Conservation (phyloP, 2,113 vertebrate species). For the Amphiprion percula region DNA sequence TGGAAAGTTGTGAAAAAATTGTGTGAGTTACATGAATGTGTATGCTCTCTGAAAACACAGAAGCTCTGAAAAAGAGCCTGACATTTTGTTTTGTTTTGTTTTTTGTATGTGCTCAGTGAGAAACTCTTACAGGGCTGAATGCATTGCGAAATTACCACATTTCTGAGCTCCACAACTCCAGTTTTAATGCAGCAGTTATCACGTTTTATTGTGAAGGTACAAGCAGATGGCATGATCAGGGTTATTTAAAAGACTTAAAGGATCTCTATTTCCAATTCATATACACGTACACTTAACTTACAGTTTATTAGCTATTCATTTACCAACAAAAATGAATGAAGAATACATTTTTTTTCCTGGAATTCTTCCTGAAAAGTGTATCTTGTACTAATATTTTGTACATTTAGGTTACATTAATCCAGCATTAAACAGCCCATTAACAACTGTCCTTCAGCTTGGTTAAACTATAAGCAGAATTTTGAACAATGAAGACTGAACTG, state of each 20-base stretch:
- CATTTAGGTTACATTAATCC: neutral
- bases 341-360: neutral
- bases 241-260: no score
- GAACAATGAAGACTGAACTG: neutral
- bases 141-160: neutral
- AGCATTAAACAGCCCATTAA: neutral
- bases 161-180: neutral
- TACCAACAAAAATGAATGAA: neutral
- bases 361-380: no score
- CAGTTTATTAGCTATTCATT: neutral
- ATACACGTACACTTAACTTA: no score
- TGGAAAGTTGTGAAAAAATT: neutral
- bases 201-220: no score
- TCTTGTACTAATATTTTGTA: neutral
- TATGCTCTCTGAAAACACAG: neutral
- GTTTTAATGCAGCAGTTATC: neutral
- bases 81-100: neutral
- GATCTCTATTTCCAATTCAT: no score
- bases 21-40: no score
- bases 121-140: neutral
- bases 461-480: neutral
- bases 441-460: neutral
- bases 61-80: neutral
- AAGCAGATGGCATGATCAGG: no score
- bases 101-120: neutral